Evolutionary conservation across 2,797 vertebrate genomes (phyloP), one percentile per base, ranked within the genome.

Genomic region (Gila robusta): DNA sequence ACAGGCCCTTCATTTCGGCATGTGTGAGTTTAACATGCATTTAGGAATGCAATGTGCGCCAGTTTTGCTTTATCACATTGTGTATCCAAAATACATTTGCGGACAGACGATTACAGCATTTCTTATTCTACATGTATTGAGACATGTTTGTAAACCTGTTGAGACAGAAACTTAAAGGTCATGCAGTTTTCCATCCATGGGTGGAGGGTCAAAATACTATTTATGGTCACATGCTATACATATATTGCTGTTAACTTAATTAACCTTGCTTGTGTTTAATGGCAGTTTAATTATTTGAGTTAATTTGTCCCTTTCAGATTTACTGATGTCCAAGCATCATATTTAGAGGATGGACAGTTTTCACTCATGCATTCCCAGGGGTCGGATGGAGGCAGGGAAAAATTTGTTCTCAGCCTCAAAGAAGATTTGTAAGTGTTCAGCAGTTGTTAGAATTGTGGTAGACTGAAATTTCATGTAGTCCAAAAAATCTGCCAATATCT

Each of bases 341-440:
- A 97, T 89, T 90, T 98, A 69, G 95, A 96, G 84, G 93, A 92
- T 87, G 94, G 89, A 17, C 91, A 89, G 2, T 88, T 91, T 85
- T 95, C 91, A 11, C 67, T 88, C 82, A 59, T 86, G 0, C 92
- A 84, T n/a, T 82, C 87, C 0, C 91, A 89, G 81, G 92, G 89
- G 71, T 91, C 93, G 86, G 87, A 87, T 69, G 94, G 93, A 82
- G 93, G 93, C 39, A 86, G 93, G 84, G 92, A 92, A 69, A 97
- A 91, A 87, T 95, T 97, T 91, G 89, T 94, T 2, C 95, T 98
- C 35, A 96, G 93, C 89, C 97, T 97, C 89, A 95, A 85, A 87
- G 96, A 97, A 93, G 96, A 97, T 83, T 44, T 93, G 98, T 99
- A 91, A 97, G 97, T 97, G 82, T 87, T 54, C 1, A 39, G 21